Evolutionary conservation across 92 coral and sea anemone genomes (phyloP).

Genomic region (Chrysogorgia sp.): DNA sequence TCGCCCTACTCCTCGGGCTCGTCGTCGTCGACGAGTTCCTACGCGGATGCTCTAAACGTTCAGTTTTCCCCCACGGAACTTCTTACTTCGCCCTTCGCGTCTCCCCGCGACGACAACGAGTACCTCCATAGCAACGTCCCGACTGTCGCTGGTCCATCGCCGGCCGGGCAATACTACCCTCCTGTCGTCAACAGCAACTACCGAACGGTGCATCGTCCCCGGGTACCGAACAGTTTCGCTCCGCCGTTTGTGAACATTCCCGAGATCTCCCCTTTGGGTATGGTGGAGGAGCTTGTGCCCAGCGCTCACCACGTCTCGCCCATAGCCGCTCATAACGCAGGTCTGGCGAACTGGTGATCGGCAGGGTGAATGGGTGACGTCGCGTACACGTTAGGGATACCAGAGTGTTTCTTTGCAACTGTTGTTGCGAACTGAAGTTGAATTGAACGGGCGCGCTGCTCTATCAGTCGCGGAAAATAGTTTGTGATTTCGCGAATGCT

Average conservation of each 20-base stretch:
- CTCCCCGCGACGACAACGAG: slow-evolving; percentile 31
- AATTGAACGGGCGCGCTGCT: too few relatives aligned
- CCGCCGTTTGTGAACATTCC: slow-evolving; percentile 34
- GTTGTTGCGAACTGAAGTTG: too few relatives aligned
- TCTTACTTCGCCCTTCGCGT: slow-evolving; percentile 39
- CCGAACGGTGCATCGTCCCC: slow-evolving; percentile 2
- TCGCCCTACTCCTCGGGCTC: slow-evolving; percentile 34
- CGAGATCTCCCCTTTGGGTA: slow-evolving; percentile 34
- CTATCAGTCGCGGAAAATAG: too few relatives aligned
- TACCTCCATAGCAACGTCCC: neutral
- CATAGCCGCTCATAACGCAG: neutral
- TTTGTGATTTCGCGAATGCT: too few relatives aligned
- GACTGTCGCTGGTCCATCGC: neutral
- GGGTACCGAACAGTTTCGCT: neutral
- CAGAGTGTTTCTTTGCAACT: too few relatives aligned
- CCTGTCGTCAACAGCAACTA: neutral
- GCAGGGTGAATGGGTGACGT: neutral
- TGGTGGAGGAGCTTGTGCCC: slow-evolving; percentile 27
- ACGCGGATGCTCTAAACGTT: slow-evolving; percentile 18
- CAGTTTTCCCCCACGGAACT: slow-evolving; percentile 41
- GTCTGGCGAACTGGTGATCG: slow-evolving; percentile 40
- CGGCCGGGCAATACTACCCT: slow-evolving; percentile 10
- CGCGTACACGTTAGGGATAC: too few relatives aligned
- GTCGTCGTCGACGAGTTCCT: slow-evolving; percentile 34
- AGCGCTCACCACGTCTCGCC: slow-evolving; percentile 27